Evolutionary conservation across 1,140 invertebrate genomes (phyloP), one percentile per base, ranked within the genome.

Genomic region (Adelges cooleyi): DNA sequence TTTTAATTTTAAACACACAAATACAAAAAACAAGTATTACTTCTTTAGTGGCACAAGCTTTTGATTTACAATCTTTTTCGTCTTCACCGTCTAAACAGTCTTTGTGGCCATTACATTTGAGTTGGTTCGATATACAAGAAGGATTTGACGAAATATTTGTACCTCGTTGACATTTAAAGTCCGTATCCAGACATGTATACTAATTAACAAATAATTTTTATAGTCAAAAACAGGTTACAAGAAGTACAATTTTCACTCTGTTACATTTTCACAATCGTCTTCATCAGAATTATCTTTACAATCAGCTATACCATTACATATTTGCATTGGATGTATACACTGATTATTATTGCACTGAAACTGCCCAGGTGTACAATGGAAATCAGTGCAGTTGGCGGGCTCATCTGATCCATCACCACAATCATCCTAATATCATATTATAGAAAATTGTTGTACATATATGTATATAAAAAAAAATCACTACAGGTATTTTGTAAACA

Each of bases 341-440:
- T 80, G 76, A 53, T 73, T 71, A 68, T 81, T 82, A 48, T 73
- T 73, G 75, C 89, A 92, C 74, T 90, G 88, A 75, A 86, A 90
- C 74, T 90, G 83, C 0, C 89, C 89, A 15, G 84, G 83, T 23
- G 78, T 72, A 72, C 90, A 92, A 40, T 81, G 77, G 74, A 89
- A 92, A 22, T 77, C 72, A 1, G 79, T 82, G 73, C 87, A 90
- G 40, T 80, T 74, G 8, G 74, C 74, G 0, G 84, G 86, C 75
- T 90, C 87, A 75, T 89, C 86, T 36, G 81, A 84, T n/a, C 80
- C 80, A 75, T 89, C 87, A 1, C 85, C 86, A 74, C 87, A 90
- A 73, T 90, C 87, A 72, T 89, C 84, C 78, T 84, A 56, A 54
- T 51, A 66, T 29, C 13, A 13, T 10, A 52, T 22, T 25, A 54